Percentiles rank a stretch among this genome's conserved stretches.
phyloP scores from a whole-genome alignment of 2,888 invertebrate species.

The Pachydiplax longipennis region DNA sequence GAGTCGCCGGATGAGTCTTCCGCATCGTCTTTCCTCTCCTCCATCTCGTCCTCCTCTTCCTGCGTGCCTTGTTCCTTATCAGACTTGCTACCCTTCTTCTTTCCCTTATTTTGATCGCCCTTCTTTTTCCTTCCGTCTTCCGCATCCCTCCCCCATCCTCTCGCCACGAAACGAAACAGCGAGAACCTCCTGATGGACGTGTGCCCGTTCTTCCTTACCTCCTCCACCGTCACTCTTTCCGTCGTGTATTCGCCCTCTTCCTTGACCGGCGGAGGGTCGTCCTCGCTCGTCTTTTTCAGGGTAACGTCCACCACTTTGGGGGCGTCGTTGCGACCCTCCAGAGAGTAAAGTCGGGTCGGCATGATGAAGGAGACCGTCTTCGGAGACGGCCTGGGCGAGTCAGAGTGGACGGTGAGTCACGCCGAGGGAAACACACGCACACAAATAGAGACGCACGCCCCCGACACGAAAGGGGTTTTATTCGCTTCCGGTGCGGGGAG shows the following conservation, averaged over 20 bases:
- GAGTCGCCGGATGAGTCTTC: constrained; percentile 50
- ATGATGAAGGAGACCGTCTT: not conserved
- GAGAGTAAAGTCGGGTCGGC: constrained; percentile 24
- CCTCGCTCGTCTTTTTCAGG: constrained; percentile 12
- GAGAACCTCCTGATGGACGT: constrained; percentile 22
- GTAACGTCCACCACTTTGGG: constrained; percentile 19
- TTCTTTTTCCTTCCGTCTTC: constrained; percentile 17
- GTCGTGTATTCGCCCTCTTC: not conserved
- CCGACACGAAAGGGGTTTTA: not conserved
- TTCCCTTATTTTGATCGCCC: not conserved
- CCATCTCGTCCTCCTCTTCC: constrained; percentile 43
- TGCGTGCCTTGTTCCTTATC: constrained; percentile 3
- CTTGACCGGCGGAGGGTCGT: not conserved
- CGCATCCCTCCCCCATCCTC: constrained; percentile 28
- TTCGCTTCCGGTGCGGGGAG: not conserved
- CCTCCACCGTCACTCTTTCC: constrained; percentile 5
- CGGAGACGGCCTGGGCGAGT: not conserved
- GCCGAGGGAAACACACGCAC: not conserved
- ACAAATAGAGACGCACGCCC: not conserved
- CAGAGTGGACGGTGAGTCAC: not conserved
- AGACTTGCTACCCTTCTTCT: constrained; percentile 7
- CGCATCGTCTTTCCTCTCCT: constrained; percentile 50
- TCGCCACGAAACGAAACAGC: constrained; percentile 12
- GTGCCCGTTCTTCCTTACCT: constrained; percentile 9
- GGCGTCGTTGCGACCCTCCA: not conserved